Base-by-base conservation (phyloP, 2,797 vertebrate species). In the Chaunax sp. region DNA sequence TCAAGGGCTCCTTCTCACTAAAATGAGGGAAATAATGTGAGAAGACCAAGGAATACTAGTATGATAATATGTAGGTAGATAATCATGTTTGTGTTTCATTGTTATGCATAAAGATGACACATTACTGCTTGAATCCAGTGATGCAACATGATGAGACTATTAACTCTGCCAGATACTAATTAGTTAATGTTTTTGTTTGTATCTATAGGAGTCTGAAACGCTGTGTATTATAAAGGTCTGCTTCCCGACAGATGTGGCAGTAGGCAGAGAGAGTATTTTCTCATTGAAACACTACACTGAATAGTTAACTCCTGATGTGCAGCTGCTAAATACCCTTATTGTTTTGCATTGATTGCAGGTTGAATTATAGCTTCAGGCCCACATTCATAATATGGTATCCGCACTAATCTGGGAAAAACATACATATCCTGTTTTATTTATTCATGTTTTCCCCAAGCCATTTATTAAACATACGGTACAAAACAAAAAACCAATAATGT, bases 131-230 rank as follows among this genome's bases (percentile, higher is more conserved):
- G 38, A 85, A 82, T 84, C 85, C 72, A 51, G 50, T 1, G 75
- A 80, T 75, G 88, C 75, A 73, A 66, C 65, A 82, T 85, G 81
- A 90, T 85, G 82, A 85, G 60, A 72, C 64, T 82, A 81, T 89
- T 87, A 88, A 65, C 63, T 60, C 72, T 40, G 71, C 70, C 5
- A 28, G 77, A 75, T 84, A 67, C 61, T 61, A 43, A 58, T 70
- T 75, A 45, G 53, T 85, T 78, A 68, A 69, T 80, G 73, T 66
- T 77, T 75, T 44, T 67, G 64, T 81, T 86, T 82, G 50, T 54
- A 43, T 69, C 47, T 52, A 53, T 80, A 62, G 51, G 67, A 61
- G 62, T 47, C 71, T 72, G 56, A 84, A 46, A 66, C 6, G 2
- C 49, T 51, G 56, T 77, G 41, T 33, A 55, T 40, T 63, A 35